A percentile compares a stretch with the other conserved stretches of the same genome.
Conservation (phyloP, 2,113 vertebrate genomes). For the Microcebus jonahi region DNA sequence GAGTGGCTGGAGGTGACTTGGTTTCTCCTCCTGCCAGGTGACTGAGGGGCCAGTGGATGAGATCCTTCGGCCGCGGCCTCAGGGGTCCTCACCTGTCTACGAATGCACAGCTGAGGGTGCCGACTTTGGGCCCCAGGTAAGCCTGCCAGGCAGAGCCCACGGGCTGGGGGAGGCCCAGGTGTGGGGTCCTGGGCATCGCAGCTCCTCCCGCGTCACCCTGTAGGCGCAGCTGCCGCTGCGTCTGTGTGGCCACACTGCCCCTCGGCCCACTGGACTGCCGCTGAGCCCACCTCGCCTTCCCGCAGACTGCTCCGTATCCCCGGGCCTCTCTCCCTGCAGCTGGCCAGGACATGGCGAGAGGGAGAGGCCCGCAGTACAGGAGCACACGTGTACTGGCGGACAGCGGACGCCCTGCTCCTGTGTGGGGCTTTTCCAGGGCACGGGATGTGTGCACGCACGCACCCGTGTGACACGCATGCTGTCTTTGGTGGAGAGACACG, state of each 20-base stretch:
- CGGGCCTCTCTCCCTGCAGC: background rate
- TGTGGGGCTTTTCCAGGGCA: accelerated
- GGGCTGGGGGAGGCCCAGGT: too few relatives aligned
- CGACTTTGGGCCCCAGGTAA: constrained; percentile 88
- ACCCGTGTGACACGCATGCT: too few relatives aligned
- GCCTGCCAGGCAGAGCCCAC: background rate
- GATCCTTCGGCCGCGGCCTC: constrained; percentile 93
- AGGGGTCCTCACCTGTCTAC: constrained; percentile 96
- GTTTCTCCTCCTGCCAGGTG: constrained; percentile 83
- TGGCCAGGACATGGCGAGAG: background rate
- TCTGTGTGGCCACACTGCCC: background rate
- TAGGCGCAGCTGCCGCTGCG: accelerated
- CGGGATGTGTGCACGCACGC: accelerated
- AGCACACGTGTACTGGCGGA: accelerated
- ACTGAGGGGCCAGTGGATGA: constrained; percentile 88
- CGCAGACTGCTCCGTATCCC: too few relatives aligned
- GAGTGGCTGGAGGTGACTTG: accelerated
- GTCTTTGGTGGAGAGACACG: background rate
- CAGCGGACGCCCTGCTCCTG: accelerated
- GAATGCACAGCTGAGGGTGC: constrained; percentile 88
- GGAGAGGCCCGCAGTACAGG: too few relatives aligned
- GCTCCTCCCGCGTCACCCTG: background rate
- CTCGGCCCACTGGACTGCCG: accelerated
- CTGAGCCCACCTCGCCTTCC: accelerated
- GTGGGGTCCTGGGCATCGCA: accelerated